Evolutionary conservation across 2,888 invertebrate genomes (phyloP).

Genomic region (Yponomeuta plumbellus): DNA sequence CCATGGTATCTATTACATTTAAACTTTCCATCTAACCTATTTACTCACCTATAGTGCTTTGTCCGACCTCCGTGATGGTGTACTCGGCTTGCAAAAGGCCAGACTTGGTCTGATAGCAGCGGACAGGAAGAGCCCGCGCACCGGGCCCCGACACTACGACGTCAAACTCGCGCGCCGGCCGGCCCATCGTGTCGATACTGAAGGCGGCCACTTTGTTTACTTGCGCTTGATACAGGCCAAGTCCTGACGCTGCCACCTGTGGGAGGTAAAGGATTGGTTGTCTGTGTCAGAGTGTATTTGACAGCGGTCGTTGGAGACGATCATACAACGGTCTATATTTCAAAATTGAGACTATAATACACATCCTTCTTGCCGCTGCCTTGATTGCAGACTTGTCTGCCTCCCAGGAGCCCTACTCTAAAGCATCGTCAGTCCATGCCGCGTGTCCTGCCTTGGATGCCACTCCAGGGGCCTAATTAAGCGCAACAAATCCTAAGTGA

Average conservation of each 20-base stretch:
- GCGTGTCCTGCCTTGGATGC: too few species aligned
- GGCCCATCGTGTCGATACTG: constrained; percentile 90
- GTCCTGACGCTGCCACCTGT: constrained; percentile 83
- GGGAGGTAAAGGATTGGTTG: neutral
- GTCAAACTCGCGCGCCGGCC: constrained; percentile 91
- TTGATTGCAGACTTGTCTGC: too few species aligned
- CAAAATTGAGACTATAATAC: too few species aligned
- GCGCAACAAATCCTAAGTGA: too few species aligned
- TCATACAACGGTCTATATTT: too few species aligned
- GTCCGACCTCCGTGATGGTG: constrained; percentile 85
- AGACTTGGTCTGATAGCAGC: constrained; percentile 97
- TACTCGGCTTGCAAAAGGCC: constrained; percentile 97
- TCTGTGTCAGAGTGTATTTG: neutral
- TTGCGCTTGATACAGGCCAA: constrained; percentile 90
- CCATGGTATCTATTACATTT: neutral
- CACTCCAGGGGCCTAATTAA: too few species aligned
- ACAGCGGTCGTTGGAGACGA: too few species aligned
- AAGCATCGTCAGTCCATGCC: too few species aligned
- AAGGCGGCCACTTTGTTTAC: constrained; percentile 90
- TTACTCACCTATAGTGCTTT: constrained; percentile 78
- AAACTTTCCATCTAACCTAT: neutral
- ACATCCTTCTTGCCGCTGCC: too few species aligned
- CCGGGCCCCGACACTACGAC: constrained; percentile 91
- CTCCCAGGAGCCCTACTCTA: too few species aligned
- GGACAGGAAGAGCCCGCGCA: constrained; percentile 87